Evolutionary conservation across 2,113 vertebrate genomes (phyloP).

Genomic region (Indri indri): DNA sequence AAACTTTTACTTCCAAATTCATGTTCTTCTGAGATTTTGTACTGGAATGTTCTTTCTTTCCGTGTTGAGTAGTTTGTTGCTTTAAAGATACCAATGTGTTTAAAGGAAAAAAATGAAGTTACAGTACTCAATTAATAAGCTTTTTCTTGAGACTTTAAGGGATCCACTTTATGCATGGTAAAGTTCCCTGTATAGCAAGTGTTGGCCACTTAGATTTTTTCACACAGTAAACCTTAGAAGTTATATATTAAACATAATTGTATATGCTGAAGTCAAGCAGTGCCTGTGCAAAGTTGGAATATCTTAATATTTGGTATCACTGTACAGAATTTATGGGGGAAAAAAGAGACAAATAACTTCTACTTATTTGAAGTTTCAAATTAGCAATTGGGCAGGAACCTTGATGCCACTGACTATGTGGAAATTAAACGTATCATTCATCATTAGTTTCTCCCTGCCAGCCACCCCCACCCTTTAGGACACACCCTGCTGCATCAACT

Average conservation of each 20-base stretch:
- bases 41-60: not conserved
- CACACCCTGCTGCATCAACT: not conserved
- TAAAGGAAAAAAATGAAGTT: not conserved
- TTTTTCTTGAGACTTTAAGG: not conserved
- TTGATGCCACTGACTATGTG: not conserved
- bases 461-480: not conserved
- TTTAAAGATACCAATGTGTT: slow-evolving; percentile 18
- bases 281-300: not conserved
- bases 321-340: not conserved
- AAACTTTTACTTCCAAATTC: not conserved
- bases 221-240: not conserved
- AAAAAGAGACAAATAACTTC: not conserved
- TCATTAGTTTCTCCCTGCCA: not conserved
- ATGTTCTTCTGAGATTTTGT: not conserved
- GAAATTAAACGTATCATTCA: not conserved
- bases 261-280: not conserved
- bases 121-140: not conserved
- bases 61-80: not conserved
- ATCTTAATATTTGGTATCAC: not conserved
- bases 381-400: not conserved
- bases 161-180: not conserved
- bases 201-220: not conserved
- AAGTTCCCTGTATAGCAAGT: not conserved
- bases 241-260: not conserved
- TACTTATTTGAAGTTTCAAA: not conserved